Percentiles rank a stretch among this genome's conserved stretches.
Conservation (phyloP, 2,797 vertebrate species). For the Steatocranus sp. region DNA sequence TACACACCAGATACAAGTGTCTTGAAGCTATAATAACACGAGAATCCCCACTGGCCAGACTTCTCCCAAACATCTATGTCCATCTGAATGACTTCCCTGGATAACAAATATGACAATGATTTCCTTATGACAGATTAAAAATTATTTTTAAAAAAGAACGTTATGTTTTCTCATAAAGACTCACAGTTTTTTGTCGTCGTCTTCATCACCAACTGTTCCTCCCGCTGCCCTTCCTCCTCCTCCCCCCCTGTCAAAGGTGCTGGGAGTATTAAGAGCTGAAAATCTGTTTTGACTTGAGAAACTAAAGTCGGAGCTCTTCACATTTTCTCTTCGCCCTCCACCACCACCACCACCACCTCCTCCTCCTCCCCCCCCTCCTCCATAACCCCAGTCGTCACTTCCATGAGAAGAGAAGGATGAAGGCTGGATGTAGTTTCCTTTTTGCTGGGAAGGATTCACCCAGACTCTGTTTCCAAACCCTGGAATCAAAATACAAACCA, state of each 20-base stretch:
- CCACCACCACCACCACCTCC: not conserved
- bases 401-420: constrained; percentile 74
- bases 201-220: constrained; percentile 66
- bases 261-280: constrained; percentile 52
- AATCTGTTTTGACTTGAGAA: constrained; percentile 80
- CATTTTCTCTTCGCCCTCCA: constrained; percentile 56
- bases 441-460: constrained; percentile 79
- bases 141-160: not conserved
- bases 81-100: constrained; percentile 81
- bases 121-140: not conserved
- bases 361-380: constrained; percentile 57
- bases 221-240: constrained; percentile 33
- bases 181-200: constrained; percentile 84
- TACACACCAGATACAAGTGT: constrained; percentile 80
- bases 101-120: not conserved
- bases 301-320: constrained; percentile 59
- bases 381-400: constrained; percentile 55
- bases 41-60: constrained; percentile 90
- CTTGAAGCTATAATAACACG: constrained; percentile 79
- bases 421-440: constrained; percentile 74
- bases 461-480: constrained; percentile 77
- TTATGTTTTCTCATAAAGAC: constrained; percentile 32
- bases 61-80: constrained; percentile 89
- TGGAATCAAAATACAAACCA: constrained; percentile 22
- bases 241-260: constrained; percentile 45